phyloP scores from a whole-genome alignment of 92 coral and sea anemone genomes.

The Phenganax subtilis region DNA sequence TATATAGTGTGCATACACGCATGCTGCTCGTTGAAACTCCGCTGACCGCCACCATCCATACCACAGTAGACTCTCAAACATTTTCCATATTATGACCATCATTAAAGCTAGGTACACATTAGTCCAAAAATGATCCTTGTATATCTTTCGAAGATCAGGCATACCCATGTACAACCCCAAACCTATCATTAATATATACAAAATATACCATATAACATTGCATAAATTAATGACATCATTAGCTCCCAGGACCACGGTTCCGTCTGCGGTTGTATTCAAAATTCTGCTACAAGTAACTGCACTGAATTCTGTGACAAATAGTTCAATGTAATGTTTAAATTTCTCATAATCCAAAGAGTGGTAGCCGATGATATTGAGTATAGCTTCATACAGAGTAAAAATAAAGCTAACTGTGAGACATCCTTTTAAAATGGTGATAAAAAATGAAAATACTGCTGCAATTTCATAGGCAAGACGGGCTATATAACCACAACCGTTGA shows the following conservation, averaged over 20 bases:
- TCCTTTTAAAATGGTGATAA: slow-evolving; percentile 3
- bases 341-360: slow-evolving; percentile 24
- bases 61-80: slow-evolving; percentile 19
- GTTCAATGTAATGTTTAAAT: slow-evolving; percentile 9
- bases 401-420: not conserved
- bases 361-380: slow-evolving; percentile 11
- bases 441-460: not conserved
- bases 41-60: slow-evolving; percentile 9
- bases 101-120: slow-evolving; percentile 14
- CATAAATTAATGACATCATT: slow-evolving; percentile 28
- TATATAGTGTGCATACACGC: slow-evolving; percentile 28
- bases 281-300: not conserved
- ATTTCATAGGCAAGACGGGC: not conserved
- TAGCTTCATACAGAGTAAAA: slow-evolving; percentile 16
- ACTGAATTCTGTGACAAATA: slow-evolving; percentile 12
- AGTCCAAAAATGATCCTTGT: not conserved
- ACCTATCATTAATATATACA: not conserved
- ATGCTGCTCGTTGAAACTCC: slow-evolving; percentile 17
- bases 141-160: not conserved
- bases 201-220: slow-evolving; percentile 6
- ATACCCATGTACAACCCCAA: slow-evolving; percentile 26
- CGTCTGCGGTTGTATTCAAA: slow-evolving; percentile 18
- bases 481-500: not conserved
- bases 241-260: slow-evolving; percentile 9
- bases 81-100: slow-evolving; percentile 22